phyloP scores from a whole-genome alignment of 1,140 invertebrate genomes.

The Aphaenogaster rudis region DNA sequence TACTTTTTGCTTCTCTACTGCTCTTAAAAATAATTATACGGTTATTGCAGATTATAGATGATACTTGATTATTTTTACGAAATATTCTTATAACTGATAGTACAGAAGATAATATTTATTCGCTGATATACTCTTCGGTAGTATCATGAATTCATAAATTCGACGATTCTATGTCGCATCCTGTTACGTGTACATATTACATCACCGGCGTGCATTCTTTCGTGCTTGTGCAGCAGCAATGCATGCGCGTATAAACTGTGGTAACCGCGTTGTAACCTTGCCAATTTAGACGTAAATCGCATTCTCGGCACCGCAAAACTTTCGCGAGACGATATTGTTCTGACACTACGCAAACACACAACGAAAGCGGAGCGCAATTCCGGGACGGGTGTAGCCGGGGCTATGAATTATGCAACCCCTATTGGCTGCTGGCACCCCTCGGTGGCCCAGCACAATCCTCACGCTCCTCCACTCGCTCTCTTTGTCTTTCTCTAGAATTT shows the following conservation, averaged over 20 bases:
- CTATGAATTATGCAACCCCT: slow-evolving; percentile 83
- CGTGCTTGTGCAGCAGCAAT: neutral
- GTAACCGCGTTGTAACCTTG: slow-evolving; percentile 74
- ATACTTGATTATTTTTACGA: neutral
- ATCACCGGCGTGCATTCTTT: neutral
- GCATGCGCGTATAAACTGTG: slow-evolving; percentile 62
- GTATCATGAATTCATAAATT: slow-evolving; percentile 38
- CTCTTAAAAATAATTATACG: neutral
- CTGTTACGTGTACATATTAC: slow-evolving; percentile 53
- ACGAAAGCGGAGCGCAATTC: slow-evolving; percentile 78
- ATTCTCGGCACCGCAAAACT: slow-evolving; percentile 73
- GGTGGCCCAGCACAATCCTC: slow-evolving; percentile 73
- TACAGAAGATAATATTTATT: neutral
- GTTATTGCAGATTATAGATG: neutral
- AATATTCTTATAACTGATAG: neutral
- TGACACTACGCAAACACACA: slow-evolving; percentile 79
- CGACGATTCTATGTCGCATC: slow-evolving; percentile 40
- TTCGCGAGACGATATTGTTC: slow-evolving; percentile 77
- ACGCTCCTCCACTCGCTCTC: slow-evolving; percentile 53
- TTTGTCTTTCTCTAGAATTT: slow-evolving; percentile 18
- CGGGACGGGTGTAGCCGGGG: slow-evolving; percentile 79
- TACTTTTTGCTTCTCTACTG: neutral
- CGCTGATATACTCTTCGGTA: neutral
- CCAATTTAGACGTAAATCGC: slow-evolving; percentile 78
- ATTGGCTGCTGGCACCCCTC: slow-evolving; percentile 77